Evolutionary conservation across 2,797 vertebrate genomes (phyloP), one percentile per base, ranked within the genome.

Genomic region (Bryconaethiops microstoma): DNA sequence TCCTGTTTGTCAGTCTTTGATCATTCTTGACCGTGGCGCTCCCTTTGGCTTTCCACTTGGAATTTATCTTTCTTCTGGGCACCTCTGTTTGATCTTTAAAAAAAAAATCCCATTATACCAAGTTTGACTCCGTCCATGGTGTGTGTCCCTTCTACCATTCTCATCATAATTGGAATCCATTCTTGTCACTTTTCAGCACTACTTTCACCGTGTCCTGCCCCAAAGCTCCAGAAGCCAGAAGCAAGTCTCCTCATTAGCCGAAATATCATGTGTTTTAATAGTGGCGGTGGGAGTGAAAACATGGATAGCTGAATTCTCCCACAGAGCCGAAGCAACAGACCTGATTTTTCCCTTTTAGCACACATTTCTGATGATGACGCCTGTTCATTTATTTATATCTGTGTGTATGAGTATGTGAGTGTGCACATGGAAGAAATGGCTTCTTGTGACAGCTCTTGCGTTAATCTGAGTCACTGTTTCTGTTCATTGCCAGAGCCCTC

Each of bases 301-400:
- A 0, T n/a, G 17, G 64, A 21, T 48, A 14, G 19, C 21, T 69
- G 0, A 70, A 55, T 9, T 64, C 16, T 72, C 23, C 29, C 9
- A 52, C 42, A 4, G 50, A 72, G 55, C 48, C 3, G 39, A 67
- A 71, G 69, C 48, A 71, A 40, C 12, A 52, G 4, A 35, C 40
- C 71, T 9, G 3, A 17, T 45, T 59, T 42, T 74, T 54, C 63
- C 59, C 55, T 42, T 60, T 71, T 73, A 7, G 29, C 9, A 2
- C 16, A 2, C 12, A 25, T 5, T 17, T 64, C 14, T 23, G 70
- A 35, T 77, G 75, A 70, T 74, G 75, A 83, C 68, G 80, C 50
- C 48, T 19, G 55, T 74, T 63, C 76, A 78, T 70, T 79, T 83
- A 80, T 85, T 83, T 78, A 59, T 71, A 57, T 72, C 8, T 60